phyloP scores from a whole-genome alignment of 2,888 invertebrate species.

The Ptilodon capucinus region DNA sequence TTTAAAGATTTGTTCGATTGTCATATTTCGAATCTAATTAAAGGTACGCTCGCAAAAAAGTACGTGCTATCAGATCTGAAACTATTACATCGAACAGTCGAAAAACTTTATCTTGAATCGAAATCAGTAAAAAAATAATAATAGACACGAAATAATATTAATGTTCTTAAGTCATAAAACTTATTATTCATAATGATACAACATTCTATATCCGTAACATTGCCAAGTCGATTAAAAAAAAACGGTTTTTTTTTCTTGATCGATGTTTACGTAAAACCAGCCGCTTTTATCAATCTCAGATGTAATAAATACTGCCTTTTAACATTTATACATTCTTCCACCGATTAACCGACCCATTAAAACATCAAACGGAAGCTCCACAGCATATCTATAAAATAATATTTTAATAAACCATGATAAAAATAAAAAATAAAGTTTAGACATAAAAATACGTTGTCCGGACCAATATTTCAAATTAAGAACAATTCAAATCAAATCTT shows the following conservation, averaged over 20 bases:
- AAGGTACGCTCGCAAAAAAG: not conserved
- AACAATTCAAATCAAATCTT: conserved; percentile 82
- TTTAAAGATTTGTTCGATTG: too few relatives aligned
- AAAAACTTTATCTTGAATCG: conserved; percentile 25
- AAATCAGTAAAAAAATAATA: conserved; percentile 30
- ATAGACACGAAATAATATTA: conserved; percentile 24
- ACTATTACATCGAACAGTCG: conserved; percentile 10
- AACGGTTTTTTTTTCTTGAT: conserved; percentile 30
- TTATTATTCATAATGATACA: conserved; percentile 33
- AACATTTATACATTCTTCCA: conserved; percentile 60
- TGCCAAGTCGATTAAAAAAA: conserved; percentile 25
- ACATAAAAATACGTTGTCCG: conserved; percentile 57
- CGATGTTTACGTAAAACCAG: conserved; percentile 27
- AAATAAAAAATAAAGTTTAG: conserved; percentile 43
- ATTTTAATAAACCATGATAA: conserved; percentile 68
- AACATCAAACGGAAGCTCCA: conserved; percentile 73
- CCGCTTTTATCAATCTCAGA: conserved; percentile 59
- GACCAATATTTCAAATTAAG: conserved; percentile 78
- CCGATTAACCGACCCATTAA: conserved; percentile 53
- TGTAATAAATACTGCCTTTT: conserved; percentile 54
- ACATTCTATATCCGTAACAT: conserved; percentile 33
- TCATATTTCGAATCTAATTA: too few relatives aligned
- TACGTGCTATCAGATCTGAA: not conserved
- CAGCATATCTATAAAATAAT: conserved; percentile 59
- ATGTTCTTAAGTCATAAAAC: conserved; percentile 30